Evolutionary conservation across 2,113 vertebrate species (phyloP), one percentile per base, ranked within the genome.

Genomic region (Polypterus senegalus): DNA sequence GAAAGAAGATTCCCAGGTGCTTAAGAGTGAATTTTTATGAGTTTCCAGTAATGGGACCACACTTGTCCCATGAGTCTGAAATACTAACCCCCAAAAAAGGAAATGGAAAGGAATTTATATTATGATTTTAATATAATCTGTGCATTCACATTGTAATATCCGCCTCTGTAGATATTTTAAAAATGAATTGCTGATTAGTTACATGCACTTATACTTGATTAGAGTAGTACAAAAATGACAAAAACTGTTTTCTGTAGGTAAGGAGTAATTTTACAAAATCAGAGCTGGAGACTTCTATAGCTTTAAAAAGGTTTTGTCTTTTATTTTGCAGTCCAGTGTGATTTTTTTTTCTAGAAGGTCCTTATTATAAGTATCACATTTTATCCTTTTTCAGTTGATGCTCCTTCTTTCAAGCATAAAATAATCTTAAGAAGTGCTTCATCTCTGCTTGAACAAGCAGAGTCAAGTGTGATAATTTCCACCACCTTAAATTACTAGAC

Each of bases 81-180:
- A 65, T 69, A 71, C 65, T 65, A 71, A 74, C 71, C 74, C 69
- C 63, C 66, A 70, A 65, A 69, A 65, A 44, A 59, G 61, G 66
- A 79, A 77, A 71, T 65, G 63, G 68, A 78, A 75, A 66, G 46
- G 67, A 66, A 76, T 79, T 82, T 63, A 76, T 71, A 77, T 71
- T 67, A 73, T 70, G 59, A 65, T 70, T 76, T 74, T 81, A 71
- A 72, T 63, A 9, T 46, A 66, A 67, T 77, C 79, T 73, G 27
- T 27, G 27, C 27, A 27, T 27, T 27, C 27, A 27, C 27, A 27
- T 27, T 27, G 27, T 27, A 27, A 27, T 27, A 27, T 27, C 27
- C 27, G 27, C 27, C 27, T 27, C 27, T 27, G 27, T 27, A 27
- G 27, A 27, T 2, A 27, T 27, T 27, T 27, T 27, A 27, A 27